Base-by-base conservation (phyloP, 1,140 invertebrate species). In the Drosophila suzukii region DNA sequence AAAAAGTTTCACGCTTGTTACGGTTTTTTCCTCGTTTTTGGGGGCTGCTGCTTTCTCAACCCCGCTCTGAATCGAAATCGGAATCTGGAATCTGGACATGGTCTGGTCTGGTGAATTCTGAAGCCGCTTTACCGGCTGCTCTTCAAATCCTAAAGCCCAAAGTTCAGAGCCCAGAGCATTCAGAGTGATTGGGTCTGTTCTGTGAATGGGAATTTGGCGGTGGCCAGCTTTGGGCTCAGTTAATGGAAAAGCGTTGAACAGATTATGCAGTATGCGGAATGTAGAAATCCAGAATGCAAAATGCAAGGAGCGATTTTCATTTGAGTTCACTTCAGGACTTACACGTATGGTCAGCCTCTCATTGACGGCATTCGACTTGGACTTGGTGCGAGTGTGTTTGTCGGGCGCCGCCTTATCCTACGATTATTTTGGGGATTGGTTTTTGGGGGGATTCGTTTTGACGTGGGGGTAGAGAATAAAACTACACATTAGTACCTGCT, bases 321-420 rank as follows among this genome's bases (percentile, higher is more conserved):
- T 55, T 13, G 34, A 34, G 8, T 34, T 34, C 32, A 34, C 8
- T 34, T 34, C 32, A 10, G 49, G 59, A 88, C 84, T 88, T 88
- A 88, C 80, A 66, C 62, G 81, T 76, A 86, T 86, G 53, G 75
- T 68, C 62, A 77, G 88, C 61, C 78, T 83, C 53, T 76, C 76
- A 70, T 55, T 66, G 67, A 89, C 71, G 67, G 43, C 76, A 77
- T 80, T 88, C 74, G 78, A 62, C 50, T 78, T 73, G 71, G 59
- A 65, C 15, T 82, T 77, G 17, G 60, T 66, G 47, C 71, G 56
- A 24, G 38, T 57, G 56, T 66, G 46, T 65, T 83, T 84, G 47
- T 61, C 50, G 43, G 41, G 54, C 27, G 66, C 43, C 43, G 53
- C 75, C 39, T 86, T 88, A 63, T 86, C 84, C 84, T 68, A 66